Evolutionary conservation across 1,140 invertebrate genomes (phyloP).

Genomic region (Caenorhabditis briggsae): DNA sequence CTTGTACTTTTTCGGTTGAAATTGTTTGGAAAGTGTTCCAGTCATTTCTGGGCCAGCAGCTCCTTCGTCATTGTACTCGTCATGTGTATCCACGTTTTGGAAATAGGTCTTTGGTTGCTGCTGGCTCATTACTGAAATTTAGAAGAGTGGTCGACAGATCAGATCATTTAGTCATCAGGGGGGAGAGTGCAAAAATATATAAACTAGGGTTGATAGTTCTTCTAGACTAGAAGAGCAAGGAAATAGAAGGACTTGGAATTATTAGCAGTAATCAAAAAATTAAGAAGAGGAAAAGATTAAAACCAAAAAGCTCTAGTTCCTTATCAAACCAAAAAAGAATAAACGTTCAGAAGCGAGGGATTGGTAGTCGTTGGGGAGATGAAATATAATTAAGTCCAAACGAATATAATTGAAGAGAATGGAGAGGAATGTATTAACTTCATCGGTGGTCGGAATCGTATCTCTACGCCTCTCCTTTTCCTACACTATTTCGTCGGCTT

Average conservation of each 20-base stretch:
- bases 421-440: conserved; percentile 48
- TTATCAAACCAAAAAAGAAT: conserved; percentile 12
- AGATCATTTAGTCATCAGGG: too few species aligned
- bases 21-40: conserved; percentile 42
- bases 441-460: background rate
- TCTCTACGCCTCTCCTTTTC: background rate
- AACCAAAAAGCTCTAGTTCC: too few species aligned
- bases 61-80: conserved; percentile 21
- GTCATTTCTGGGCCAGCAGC: background rate
- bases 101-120: conserved; percentile 23
- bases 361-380: background rate
- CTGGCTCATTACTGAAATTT: conserved; percentile 42
- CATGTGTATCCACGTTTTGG: conserved; percentile 41
- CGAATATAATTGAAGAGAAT: conserved; percentile 37
- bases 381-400: conserved; percentile 42
- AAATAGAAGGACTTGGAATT: too few species aligned
- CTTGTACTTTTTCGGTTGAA: conserved; percentile 36
- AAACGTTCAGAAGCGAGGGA: background rate
- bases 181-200: too few species aligned
- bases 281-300: background rate
- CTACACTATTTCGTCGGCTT: conserved; percentile 12
- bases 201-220: too few species aligned
- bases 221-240: too few species aligned
- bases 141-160: background rate
- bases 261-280: background rate